phyloP scores from a whole-genome alignment of 2,888 invertebrate genomes.

The Drosophila birchii region DNA sequence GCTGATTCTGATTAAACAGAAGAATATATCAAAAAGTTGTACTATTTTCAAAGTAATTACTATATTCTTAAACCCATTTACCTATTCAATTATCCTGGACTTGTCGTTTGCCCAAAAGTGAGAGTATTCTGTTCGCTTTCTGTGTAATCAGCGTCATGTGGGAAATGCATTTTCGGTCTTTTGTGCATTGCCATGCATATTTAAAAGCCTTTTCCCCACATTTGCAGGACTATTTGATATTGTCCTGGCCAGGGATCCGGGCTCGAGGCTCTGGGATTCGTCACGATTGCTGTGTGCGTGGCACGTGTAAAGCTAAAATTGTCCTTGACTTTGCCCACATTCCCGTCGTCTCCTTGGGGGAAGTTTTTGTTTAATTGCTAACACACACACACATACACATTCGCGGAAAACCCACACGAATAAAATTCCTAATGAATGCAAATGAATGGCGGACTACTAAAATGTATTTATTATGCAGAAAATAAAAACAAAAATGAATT shows the following conservation, averaged over 20 bases:
- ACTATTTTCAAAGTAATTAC: too few relatives aligned
- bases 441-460: slow-evolving; percentile 73
- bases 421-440: slow-evolving; percentile 71
- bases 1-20: not conserved
- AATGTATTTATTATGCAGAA: slow-evolving; percentile 70
- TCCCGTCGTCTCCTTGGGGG: slow-evolving; percentile 20
- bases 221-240: slow-evolving; percentile 53
- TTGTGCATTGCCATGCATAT: slow-evolving; percentile 63
- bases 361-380: slow-evolving; percentile 67
- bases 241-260: slow-evolving; percentile 61
- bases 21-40: not conserved
- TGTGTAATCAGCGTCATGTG: slow-evolving; percentile 50
- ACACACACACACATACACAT: slow-evolving; percentile 23
- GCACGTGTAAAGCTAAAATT: slow-evolving; percentile 68
- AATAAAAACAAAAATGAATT: slow-evolving; percentile 50
- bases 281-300: slow-evolving; percentile 32
- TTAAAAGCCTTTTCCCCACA: slow-evolving; percentile 48
- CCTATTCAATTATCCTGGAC: not conserved
- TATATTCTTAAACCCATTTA: not conserved
- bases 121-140: slow-evolving; percentile 43
- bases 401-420: slow-evolving; percentile 5
- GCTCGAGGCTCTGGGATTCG: slow-evolving; percentile 36
- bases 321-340: slow-evolving; percentile 71
- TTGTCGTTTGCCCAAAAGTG: slow-evolving; percentile 14
- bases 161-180: slow-evolving; percentile 61